Evolutionary conservation across 2,888 invertebrate genomes (phyloP).

Genomic region (Ophion obscuratus): DNA sequence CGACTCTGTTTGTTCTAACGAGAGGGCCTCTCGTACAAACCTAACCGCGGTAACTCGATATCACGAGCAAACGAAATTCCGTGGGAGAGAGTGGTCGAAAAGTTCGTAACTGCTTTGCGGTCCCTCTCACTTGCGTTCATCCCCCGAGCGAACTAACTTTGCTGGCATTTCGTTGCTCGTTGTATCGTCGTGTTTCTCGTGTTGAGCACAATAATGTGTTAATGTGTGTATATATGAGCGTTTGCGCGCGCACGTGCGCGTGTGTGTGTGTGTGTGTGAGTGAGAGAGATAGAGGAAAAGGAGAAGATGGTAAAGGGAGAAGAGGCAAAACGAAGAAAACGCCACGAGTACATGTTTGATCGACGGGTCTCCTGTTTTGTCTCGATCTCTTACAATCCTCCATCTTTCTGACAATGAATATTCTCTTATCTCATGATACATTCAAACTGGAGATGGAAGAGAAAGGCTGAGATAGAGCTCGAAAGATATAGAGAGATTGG

Average conservation of each 20-base stretch:
- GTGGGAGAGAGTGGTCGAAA: conserved; percentile 54
- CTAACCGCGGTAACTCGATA: conserved; percentile 51
- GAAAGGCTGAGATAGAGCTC: neutral
- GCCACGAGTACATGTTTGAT: neutral
- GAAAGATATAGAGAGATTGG: conserved; percentile 3
- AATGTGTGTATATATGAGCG: conserved; percentile 13
- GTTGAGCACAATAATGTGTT: conserved; percentile 13
- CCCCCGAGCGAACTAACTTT: neutral
- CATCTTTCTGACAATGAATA: neutral
- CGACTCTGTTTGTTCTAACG: conserved; percentile 39
- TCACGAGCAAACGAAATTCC: conserved; percentile 58
- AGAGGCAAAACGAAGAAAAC: neutral
- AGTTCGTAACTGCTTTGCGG: conserved; percentile 59
- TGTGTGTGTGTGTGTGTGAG: too few species aligned
- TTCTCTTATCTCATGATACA: neutral
- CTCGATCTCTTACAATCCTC: neutral
- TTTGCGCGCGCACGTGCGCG: too few species aligned
- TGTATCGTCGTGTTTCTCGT: conserved; percentile 29
- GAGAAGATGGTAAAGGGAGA: too few species aligned
- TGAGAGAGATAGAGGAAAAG: too few species aligned
- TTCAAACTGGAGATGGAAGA: neutral
- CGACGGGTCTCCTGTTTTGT: neutral
- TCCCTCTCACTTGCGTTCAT: conserved; percentile 30
- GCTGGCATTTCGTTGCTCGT: conserved; percentile 28
- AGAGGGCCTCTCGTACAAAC: conserved; percentile 45